These are phyloP conservation scores for Hemibagrus guttatus DNA, from an alignment of 2,797 vertebrate species.

Conservation along the genomic window DNA sequence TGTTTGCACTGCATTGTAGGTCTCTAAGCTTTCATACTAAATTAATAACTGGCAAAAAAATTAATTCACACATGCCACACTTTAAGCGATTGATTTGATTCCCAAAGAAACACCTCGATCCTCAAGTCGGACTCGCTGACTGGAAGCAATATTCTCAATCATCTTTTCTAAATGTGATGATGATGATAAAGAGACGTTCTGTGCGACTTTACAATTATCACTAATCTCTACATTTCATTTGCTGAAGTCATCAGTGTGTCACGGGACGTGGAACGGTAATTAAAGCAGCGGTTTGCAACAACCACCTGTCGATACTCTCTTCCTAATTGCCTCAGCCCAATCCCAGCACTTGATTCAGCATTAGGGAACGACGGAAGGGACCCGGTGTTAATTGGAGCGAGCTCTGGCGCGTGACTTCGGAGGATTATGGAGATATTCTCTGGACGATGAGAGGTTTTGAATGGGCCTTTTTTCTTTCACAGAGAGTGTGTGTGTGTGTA, in stretches of 20 bases:
- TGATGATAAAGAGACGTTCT: not conserved
- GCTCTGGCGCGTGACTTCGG: constrained; percentile 42
- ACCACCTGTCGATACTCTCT: constrained; percentile 64
- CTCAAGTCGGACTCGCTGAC: not conserved
- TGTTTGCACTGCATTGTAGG: constrained; percentile 27
- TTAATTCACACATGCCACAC: not conserved
- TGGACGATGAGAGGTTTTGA: constrained; percentile 47
- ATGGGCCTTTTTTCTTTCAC: constrained; percentile 6
- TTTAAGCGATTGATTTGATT: constrained; percentile 46
- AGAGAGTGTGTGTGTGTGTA: not conserved
- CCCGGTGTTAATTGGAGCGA: constrained; percentile 47
- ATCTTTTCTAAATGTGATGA: not conserved
- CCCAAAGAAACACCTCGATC: constrained; percentile 2
- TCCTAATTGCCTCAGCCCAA: constrained; percentile 57
- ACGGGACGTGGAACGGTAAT: constrained; percentile 66
- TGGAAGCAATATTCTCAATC: not conserved
- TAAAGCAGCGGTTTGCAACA: constrained; percentile 55
- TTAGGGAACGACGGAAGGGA: constrained; percentile 50
- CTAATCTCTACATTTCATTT: constrained; percentile 66
- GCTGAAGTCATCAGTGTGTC: constrained; percentile 62
- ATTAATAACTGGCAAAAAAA: constrained; percentile 56
- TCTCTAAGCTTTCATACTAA: constrained; percentile 46
- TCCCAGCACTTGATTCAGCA: constrained; percentile 61
- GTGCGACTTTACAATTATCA: not conserved
- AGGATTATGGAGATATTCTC: constrained; percentile 39